Conservation (phyloP, 1,140 invertebrate genomes). For the Rhyacophila brunnea region DNA sequence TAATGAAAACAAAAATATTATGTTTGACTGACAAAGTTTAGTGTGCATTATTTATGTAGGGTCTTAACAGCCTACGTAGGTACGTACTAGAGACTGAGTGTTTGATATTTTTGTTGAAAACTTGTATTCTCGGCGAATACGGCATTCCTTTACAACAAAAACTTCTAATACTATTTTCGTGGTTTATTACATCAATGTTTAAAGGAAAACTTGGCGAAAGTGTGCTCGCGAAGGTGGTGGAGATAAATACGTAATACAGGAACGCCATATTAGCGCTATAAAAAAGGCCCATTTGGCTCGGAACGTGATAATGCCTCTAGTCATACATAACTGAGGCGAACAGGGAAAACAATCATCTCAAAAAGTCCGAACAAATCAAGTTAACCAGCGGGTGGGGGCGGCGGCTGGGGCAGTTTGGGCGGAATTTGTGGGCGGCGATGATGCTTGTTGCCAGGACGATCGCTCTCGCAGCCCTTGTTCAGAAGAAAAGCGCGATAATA, state of each 20-base stretch:
- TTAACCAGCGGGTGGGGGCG: slow-evolving; percentile 18
- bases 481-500: not conserved
- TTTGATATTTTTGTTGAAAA: too few species aligned
- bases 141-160: too few species aligned
- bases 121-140: too few species aligned
- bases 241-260: too few species aligned
- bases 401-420: not conserved
- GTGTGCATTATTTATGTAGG: too few species aligned
- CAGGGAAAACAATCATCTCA: slow-evolving; percentile 33
- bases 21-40: too few species aligned
- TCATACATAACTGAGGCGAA: slow-evolving; percentile 25
- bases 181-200: not conserved
- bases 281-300: slow-evolving; percentile 12
- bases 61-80: too few species aligned
- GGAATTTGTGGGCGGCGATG: slow-evolving; percentile 11
- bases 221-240: too few species aligned
- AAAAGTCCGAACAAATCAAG: slow-evolving; percentile 34
- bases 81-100: too few species aligned
- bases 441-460: slow-evolving; percentile 20
- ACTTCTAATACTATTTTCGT: not conserved
- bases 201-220: slow-evolving; percentile 5
- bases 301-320: slow-evolving; percentile 30
- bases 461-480: slow-evolving; percentile 4
- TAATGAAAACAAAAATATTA: too few species aligned
- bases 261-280: not conserved